These are phyloP conservation scores for Acanthosepion lycidas DNA, from an alignment of 2,888 invertebrate genomes.

Conservation along the genomic window DNA sequence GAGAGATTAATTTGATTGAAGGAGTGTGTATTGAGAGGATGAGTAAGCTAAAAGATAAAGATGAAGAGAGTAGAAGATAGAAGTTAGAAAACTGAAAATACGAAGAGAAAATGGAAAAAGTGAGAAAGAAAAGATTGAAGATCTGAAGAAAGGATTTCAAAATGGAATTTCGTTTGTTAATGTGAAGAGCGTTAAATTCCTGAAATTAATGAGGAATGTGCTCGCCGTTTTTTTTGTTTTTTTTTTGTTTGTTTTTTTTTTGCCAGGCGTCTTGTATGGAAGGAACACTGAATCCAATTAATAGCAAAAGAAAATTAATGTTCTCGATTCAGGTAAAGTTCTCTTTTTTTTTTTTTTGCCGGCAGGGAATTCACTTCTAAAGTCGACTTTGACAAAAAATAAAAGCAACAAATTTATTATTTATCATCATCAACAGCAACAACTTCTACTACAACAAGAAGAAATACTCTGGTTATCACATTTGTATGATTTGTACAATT, in stretches of 20 bases:
- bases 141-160: background rate
- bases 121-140: background rate
- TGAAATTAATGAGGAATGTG: conserved; percentile 11
- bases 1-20: background rate
- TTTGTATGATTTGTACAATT: background rate
- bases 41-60: background rate
- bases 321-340: background rate
- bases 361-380: background rate
- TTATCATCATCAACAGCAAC: background rate
- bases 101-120: background rate
- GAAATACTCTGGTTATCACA: background rate
- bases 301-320: background rate
- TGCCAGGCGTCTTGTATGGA: background rate
- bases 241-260: too few relatives aligned
- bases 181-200: background rate
- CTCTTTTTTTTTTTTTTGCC: background rate
- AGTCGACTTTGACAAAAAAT: background rate
- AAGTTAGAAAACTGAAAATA: background rate
- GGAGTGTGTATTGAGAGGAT: too few relatives aligned
- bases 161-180: background rate
- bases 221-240: background rate
- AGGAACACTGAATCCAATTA: conserved; percentile 33
- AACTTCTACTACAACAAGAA: background rate
- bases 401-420: background rate
- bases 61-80: background rate